phyloP scores from a whole-genome alignment of 2,113 vertebrate species.

The Oreocharis arfaki region DNA sequence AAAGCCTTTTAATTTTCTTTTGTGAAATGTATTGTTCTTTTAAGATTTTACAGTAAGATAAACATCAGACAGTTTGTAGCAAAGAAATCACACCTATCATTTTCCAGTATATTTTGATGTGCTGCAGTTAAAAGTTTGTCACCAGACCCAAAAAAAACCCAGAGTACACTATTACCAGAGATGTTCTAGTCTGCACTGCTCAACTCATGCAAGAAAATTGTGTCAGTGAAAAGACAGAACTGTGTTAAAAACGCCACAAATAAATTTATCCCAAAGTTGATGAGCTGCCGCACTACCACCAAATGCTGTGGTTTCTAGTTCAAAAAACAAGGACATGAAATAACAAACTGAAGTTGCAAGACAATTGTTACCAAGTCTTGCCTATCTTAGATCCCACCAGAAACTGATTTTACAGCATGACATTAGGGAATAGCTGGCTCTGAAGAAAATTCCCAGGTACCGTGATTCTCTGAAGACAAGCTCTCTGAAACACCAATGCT shows the following conservation, averaged over 20 bases:
- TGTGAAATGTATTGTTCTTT: not conserved
- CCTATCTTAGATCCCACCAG: not conserved
- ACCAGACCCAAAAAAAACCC: fast-evolving
- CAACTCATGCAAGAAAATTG: not conserved
- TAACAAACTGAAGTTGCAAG: not conserved
- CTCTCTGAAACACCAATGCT: not conserved
- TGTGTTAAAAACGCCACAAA: not conserved
- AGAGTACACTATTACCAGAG: not conserved
- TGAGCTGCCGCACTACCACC: not conserved
- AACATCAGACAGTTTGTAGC: not conserved
- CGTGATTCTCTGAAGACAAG: not conserved
- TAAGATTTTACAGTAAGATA: not conserved
- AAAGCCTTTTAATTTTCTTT: not conserved
- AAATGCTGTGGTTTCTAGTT: not conserved
- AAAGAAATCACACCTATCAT: not conserved
- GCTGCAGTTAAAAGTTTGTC: not conserved
- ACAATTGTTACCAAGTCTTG: not conserved
- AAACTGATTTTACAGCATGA: not conserved
- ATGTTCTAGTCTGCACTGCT: not conserved
- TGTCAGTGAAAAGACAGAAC: not conserved
- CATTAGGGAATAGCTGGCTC: not conserved
- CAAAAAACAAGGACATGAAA: not conserved
- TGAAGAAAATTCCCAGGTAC: not conserved
- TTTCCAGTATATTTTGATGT: not conserved
- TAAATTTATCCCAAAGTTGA: not conserved